These are phyloP conservation scores for Hoplodrina ambigua DNA, from an alignment of 2,888 invertebrate species.

Conservation along the genomic window DNA sequence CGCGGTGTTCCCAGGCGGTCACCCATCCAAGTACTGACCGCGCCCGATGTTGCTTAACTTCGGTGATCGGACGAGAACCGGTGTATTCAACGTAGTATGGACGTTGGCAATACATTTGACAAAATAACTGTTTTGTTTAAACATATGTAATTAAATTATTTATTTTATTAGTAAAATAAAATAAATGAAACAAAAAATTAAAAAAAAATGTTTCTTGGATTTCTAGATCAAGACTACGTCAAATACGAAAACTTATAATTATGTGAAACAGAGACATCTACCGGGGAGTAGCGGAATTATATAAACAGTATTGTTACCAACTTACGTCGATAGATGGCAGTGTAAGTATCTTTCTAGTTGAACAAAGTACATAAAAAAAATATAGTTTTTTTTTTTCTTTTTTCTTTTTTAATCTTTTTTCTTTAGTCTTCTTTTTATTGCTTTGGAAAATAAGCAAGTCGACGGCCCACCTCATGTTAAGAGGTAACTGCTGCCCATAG, in stretches of 20 bases:
- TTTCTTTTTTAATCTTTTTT: too few species aligned
- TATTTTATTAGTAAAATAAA: too few species aligned
- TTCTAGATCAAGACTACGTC: too few species aligned
- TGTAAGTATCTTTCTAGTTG: not conserved
- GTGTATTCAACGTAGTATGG: slow-evolving; percentile 83
- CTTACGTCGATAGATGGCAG: slow-evolving; percentile 10
- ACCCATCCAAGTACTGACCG: slow-evolving; percentile 86
- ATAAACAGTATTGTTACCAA: not conserved
- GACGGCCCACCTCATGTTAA: too few species aligned
- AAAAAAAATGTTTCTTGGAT: too few species aligned
- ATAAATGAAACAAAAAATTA: too few species aligned
- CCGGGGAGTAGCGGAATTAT: not conserved
- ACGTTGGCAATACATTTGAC: slow-evolving; percentile 42
- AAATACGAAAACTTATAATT: too few species aligned
- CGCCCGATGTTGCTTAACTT: slow-evolving; percentile 86
- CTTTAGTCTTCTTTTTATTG: too few species aligned
- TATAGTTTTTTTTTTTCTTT: too few species aligned
- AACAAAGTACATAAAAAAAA: too few species aligned
- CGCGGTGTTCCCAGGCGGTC: slow-evolving; percentile 84
- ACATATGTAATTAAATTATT: not conserved
- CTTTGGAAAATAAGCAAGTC: too few species aligned
- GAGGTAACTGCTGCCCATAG: too few species aligned
- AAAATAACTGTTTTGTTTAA: not conserved
- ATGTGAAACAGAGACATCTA: not conserved
- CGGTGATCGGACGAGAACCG: slow-evolving; percentile 80